phyloP scores from a whole-genome alignment of 1,140 invertebrate species.

The Meteorus sp. region DNA sequence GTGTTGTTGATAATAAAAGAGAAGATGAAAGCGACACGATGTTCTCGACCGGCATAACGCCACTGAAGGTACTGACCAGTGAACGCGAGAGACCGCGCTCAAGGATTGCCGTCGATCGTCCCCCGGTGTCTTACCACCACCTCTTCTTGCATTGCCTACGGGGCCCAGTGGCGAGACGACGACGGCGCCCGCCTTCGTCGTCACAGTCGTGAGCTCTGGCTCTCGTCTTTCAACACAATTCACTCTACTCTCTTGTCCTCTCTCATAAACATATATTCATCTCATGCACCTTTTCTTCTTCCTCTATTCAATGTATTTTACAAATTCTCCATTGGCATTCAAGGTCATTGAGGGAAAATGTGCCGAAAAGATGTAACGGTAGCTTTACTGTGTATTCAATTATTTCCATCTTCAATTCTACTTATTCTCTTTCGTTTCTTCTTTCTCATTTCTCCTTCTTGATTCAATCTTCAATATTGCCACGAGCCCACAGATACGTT shows the following conservation, averaged over 20 bases:
- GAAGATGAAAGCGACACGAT: neutral
- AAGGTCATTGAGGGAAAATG: conserved; percentile 13
- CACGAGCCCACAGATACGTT: too few species aligned
- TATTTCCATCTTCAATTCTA: neutral
- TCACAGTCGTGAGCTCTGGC: conserved; percentile 18
- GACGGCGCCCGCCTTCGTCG: conserved; percentile 17
- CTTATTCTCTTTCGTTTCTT: neutral
- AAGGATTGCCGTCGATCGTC: conserved; percentile 3
- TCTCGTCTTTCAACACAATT: conserved; percentile 24
- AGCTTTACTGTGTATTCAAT: too few species aligned
- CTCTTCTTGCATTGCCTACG: conserved; percentile 3
- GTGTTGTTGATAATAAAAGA: neutral
- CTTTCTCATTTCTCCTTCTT: neutral
- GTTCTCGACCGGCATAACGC: conserved; percentile 22
- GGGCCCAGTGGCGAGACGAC: conserved; percentile 5
- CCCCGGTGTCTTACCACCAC: conserved; percentile 17
- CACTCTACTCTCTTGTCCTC: conserved; percentile 5
- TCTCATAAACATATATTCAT: neutral
- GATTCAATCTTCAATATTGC: too few species aligned
- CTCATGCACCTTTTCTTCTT: neutral
- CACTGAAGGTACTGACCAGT: conserved; percentile 26
- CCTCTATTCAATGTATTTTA: neutral
- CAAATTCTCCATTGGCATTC: conserved; percentile 1
- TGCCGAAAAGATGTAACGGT: conserved; percentile 7
- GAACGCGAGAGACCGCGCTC: conserved; percentile 8